Evolutionary conservation across 2,797 vertebrate species (phyloP).

Genomic region (Chaunax sp.): DNA sequence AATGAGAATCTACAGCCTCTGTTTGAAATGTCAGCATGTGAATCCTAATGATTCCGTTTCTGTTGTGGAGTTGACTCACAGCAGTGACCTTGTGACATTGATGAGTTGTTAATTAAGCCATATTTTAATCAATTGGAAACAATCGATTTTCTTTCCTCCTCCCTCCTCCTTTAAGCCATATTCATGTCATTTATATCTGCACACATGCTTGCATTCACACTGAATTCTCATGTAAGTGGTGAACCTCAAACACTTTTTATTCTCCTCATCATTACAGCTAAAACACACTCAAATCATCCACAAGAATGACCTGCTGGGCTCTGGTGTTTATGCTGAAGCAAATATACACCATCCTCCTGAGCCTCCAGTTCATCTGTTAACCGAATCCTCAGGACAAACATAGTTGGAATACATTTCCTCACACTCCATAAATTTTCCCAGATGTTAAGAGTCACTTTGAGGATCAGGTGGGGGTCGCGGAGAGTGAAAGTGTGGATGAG

Average conservation of each 20-base stretch:
- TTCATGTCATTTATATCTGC: conserved; percentile 22
- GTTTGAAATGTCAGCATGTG: not conserved
- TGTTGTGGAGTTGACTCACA: not conserved
- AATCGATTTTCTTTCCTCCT: conserved; percentile 52
- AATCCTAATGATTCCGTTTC: not conserved
- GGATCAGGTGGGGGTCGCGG: not conserved
- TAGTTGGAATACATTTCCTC: conserved; percentile 71
- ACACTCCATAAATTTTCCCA: conserved; percentile 75
- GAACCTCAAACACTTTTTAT: not conserved
- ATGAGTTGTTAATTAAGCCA: conserved; percentile 50
- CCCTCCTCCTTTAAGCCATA: conserved; percentile 17
- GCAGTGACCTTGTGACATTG: conserved; percentile 30
- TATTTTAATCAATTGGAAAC: conserved; percentile 46
- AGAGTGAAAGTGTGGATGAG: conserved; percentile 5
- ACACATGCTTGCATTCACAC: conserved; percentile 14
- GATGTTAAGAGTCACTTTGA: conserved; percentile 76
- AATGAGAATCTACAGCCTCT: not conserved
- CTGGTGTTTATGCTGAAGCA: no score
- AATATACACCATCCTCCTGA: conserved; percentile 11
- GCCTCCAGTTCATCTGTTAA: conserved; percentile 8
- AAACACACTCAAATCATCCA: no score
- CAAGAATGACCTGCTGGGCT: no score
- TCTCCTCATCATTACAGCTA: no score
- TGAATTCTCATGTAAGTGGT: not conserved
- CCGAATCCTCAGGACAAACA: conserved; percentile 59